Conservation (phyloP, 2,888 invertebrate genomes). For the Conops quadrifasciatus region DNA sequence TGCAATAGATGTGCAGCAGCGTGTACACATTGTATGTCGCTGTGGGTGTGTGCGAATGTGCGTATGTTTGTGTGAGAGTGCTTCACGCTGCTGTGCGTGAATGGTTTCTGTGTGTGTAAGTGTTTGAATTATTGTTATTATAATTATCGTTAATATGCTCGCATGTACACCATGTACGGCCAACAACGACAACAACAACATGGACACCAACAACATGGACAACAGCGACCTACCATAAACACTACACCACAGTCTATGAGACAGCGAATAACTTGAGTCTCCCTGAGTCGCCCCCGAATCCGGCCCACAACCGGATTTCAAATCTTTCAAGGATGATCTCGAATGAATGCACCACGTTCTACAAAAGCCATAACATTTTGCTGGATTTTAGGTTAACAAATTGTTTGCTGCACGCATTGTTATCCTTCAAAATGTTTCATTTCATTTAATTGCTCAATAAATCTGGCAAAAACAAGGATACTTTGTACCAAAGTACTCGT, state of each 20-base stretch:
- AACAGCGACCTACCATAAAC: not conserved
- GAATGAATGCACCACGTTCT: slow-evolving; percentile 7
- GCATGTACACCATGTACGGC: slow-evolving; percentile 6
- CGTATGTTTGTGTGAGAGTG: not conserved
- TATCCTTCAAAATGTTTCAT: slow-evolving; percentile 29
- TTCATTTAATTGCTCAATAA: slow-evolving; percentile 23
- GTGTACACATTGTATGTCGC: not conserved
- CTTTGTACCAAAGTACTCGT: not conserved
- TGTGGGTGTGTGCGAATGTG: not conserved
- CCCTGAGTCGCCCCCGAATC: too few species aligned
- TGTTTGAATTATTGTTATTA: slow-evolving; percentile 31
- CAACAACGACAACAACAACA: slow-evolving; percentile 18
- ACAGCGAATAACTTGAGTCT: too few species aligned
- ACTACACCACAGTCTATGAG: not conserved
- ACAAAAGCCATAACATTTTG: slow-evolving; percentile 10
- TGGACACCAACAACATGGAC: not conserved
- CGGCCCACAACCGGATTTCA: too few species aligned
- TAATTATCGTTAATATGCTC: slow-evolving; percentile 23
- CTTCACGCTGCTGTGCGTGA: not conserved
- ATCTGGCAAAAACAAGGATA: slow-evolving; percentile 1
- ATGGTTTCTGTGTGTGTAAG: slow-evolving; percentile 17
- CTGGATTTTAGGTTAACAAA: slow-evolving; percentile 16
- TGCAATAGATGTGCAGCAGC: not conserved
- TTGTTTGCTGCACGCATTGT: slow-evolving; percentile 8
- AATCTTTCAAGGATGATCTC: not conserved